Evolutionary conservation across 2,113 vertebrate species (phyloP), one percentile per base, ranked within the genome.

Genomic region (Pelodiscus sinensis): DNA sequence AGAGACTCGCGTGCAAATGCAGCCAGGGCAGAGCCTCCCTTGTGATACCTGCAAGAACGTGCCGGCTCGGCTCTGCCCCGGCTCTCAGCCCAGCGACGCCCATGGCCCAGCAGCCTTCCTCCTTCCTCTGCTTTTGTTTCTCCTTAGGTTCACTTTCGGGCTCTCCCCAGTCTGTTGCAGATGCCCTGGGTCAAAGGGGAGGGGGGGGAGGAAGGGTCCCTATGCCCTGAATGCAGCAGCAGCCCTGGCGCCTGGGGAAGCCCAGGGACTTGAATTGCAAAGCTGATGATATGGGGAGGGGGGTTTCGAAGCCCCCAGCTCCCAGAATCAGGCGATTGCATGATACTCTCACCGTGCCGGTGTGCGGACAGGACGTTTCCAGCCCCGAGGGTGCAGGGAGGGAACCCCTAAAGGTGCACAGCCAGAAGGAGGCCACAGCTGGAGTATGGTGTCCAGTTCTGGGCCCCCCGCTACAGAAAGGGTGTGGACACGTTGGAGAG

Each of bases 121-220:
- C 38, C 38, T 52, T 3, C 3, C 5, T 14, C 25, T 91, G 0
- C 91, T 1, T 38, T 54, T 24, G 18, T 38, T 79, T 54, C 62
- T 11, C 12, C 10, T 35, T 35, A 35, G 22, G 9, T 31, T 85
- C 2, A 1, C 56, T 60, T 89, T 73, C 68, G 84, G 68, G 31
- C 0, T 0, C 21, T 15, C 5, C 38, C 38, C 10, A 27, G 35
- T 0, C 0, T 62, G 92, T 79, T 79, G 54, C 71, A 2, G 15
- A 35, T 35, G 31, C 1, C 0, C 2, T 5, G 15, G 5, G 68
- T 4, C 11, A 6, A 0, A 79, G 58, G 60, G 13, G 27, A 31
- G 55, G 60, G 18, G 29, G 60, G 52, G 52, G 52, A 2, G 52
- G 9, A 71, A 31, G n/a, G 19, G 31, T n/a, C 35, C 18, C 14